Evolutionary conservation across 2,797 vertebrate genomes (phyloP).

Genomic region (Taenioides sp.): DNA sequence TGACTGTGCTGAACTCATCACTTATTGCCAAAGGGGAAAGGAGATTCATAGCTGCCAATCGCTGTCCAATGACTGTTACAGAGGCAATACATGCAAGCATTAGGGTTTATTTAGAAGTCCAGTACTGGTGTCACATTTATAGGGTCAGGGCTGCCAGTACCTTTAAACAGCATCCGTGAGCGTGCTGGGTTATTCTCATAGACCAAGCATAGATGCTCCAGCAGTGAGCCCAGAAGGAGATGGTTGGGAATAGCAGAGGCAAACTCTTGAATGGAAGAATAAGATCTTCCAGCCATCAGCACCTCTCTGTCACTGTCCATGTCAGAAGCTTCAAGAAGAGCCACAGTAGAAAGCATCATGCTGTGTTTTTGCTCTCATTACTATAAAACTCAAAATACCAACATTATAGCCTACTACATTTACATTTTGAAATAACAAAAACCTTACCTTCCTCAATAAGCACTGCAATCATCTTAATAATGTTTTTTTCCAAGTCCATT

Average conservation of each 20-base stretch:
- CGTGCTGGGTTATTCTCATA: slow-evolving; percentile 86
- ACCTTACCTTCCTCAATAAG: slow-evolving; percentile 81
- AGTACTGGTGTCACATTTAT: not conserved
- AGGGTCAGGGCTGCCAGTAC: slow-evolving; percentile 56
- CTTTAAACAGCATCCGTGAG: slow-evolving; percentile 88
- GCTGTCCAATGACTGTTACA: slow-evolving; percentile 83
- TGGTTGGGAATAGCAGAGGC: slow-evolving; percentile 93
- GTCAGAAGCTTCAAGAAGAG: slow-evolving; percentile 83
- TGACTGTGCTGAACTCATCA: slow-evolving; percentile 93
- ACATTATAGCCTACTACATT: too few species aligned
- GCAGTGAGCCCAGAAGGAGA: slow-evolving; percentile 89
- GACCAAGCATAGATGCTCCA: slow-evolving; percentile 94
- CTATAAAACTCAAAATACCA: not conserved
- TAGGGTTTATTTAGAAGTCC: not conserved
- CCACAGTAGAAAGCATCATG: not conserved
- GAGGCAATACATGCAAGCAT: slow-evolving; percentile 9
- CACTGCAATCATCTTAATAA: slow-evolving; percentile 76
- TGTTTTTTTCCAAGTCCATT: slow-evolving; percentile 74
- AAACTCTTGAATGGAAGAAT: slow-evolving; percentile 78
- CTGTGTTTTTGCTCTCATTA: not conserved
- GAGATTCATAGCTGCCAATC: slow-evolving; percentile 87
- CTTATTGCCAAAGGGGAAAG: slow-evolving; percentile 91
- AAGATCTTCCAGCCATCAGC: slow-evolving; percentile 73
- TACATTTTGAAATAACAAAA: slow-evolving; percentile 2
- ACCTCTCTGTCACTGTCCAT: slow-evolving; percentile 80